These are phyloP conservation scores for Andrena haemorrhoa DNA, from an alignment of 2,888 invertebrate species.

Conservation along the genomic window DNA sequence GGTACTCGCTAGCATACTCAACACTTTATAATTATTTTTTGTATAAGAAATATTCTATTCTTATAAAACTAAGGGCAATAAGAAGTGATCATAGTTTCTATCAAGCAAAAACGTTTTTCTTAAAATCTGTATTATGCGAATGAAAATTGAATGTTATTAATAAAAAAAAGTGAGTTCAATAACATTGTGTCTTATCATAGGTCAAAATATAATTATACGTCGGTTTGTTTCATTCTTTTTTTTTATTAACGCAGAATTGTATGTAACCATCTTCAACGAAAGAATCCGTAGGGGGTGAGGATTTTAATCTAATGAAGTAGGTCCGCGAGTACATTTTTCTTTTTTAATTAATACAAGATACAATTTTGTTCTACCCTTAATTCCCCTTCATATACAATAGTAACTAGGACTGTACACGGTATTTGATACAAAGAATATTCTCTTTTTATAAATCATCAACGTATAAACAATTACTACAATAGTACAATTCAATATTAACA, in stretches of 20 bases:
- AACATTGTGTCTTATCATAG: slow-evolving; percentile 6
- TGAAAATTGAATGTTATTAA: slow-evolving; percentile 54
- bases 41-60: slow-evolving; percentile 69
- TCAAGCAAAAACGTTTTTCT: slow-evolving; percentile 28
- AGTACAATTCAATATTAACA: slow-evolving; percentile 29
- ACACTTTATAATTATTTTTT: slow-evolving; percentile 64
- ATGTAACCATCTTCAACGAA: slow-evolving; percentile 21
- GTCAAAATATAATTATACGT: too few species aligned
- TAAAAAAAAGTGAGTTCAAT: slow-evolving; percentile 40
- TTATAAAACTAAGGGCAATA: slow-evolving; percentile 65
- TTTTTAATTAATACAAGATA: slow-evolving; percentile 31
- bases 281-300: background rate
- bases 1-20: slow-evolving; percentile 51
- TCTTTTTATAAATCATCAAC: slow-evolving; percentile 20
- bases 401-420: slow-evolving; percentile 29
- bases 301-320: slow-evolving; percentile 15
- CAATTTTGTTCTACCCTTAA: slow-evolving; percentile 25
- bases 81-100: slow-evolving; percentile 50
- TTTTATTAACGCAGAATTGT: slow-evolving; percentile 34
- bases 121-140: slow-evolving; percentile 43
- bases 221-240: background rate
- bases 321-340: background rate
- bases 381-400: slow-evolving; percentile 38
- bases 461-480: slow-evolving; percentile 34
- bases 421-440: slow-evolving; percentile 41